Conservation (phyloP, 2,888 invertebrate species). For the Platynereis dumerilii region DNA sequence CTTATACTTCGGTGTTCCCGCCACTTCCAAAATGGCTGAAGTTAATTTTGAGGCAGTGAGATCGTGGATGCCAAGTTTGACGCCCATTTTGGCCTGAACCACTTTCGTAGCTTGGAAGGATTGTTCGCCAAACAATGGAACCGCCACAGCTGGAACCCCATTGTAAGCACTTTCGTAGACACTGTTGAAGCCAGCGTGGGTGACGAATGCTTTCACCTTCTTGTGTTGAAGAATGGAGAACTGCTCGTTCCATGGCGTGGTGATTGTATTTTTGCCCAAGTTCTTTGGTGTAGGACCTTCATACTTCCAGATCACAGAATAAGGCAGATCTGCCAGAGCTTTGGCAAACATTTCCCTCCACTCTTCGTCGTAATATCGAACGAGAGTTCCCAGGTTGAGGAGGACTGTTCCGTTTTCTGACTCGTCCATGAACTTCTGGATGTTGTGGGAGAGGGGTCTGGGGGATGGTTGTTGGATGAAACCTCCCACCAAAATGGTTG, state of each 20-base stretch:
- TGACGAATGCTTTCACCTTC: conserved; percentile 24
- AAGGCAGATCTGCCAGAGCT: conserved; percentile 25
- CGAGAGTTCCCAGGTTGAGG: conserved; percentile 28
- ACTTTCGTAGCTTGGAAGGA: conserved; percentile 29
- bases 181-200: conserved; percentile 31
- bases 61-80: conserved; percentile 15
- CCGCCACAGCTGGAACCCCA: conserved; percentile 30
- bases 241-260: conserved; percentile 28
- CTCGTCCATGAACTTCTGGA: conserved; percentile 12
- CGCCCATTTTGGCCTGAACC: conserved; percentile 20
- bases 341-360: conserved; percentile 27
- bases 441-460: not conserved
- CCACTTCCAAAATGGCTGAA: conserved; percentile 20
- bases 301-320: conserved; percentile 31
- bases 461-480: conserved; percentile 16
- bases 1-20: conserved; percentile 10
- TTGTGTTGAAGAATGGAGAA: conserved; percentile 18
- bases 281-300: conserved; percentile 4
- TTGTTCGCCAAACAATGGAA: conserved; percentile 33
- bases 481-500: conserved; percentile 24
- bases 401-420: conserved; percentile 19
- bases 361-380: conserved; percentile 14
- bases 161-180: conserved; percentile 25
- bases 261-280: conserved; percentile 23
- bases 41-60: conserved; percentile 17